phyloP scores from a whole-genome alignment of 2,113 vertebrate genomes.

The Callionymus lyra region DNA sequence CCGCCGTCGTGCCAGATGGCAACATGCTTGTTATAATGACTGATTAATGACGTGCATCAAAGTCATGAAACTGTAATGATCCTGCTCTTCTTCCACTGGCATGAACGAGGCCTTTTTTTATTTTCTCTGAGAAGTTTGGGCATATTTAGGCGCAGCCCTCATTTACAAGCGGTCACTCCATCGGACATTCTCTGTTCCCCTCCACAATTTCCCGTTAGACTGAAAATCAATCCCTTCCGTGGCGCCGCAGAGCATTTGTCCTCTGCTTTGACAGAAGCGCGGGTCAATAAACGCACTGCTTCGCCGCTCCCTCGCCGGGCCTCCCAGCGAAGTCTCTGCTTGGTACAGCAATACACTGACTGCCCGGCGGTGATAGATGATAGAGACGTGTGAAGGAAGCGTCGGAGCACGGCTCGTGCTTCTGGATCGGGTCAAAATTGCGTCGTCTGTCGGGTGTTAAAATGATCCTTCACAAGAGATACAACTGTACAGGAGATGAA shows the following conservation, averaged over 20 bases:
- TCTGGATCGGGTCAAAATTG: constrained; percentile 12
- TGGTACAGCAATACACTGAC: constrained; percentile 57
- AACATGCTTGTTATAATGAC: too few relatives aligned
- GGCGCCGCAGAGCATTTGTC: constrained; percentile 58
- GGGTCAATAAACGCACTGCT: constrained; percentile 65
- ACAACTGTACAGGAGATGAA: too few relatives aligned
- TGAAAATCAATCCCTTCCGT: constrained; percentile 52
- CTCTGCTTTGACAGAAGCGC: constrained; percentile 52
- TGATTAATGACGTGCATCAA: too few relatives aligned
- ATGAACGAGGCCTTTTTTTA: too few relatives aligned
- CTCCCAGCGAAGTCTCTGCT: constrained; percentile 50
- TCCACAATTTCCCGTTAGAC: constrained; percentile 42
- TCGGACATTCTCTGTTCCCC: constrained; percentile 33
- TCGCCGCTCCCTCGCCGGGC: constrained; percentile 29
- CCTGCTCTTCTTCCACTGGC: too few relatives aligned
- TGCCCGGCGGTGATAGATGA: constrained; percentile 46
- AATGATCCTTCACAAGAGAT: too few relatives aligned
- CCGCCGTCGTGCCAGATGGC: too few relatives aligned
- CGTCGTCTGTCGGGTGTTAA: too few relatives aligned
- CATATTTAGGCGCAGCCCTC: background rate
- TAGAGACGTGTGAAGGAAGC: constrained; percentile 38
- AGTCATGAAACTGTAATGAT: too few relatives aligned
- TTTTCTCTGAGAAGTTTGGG: too few relatives aligned
- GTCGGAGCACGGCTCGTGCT: constrained; percentile 20
- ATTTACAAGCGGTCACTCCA: constrained; percentile 14